Percentiles rank a stretch among this genome's conserved stretches.
Evolutionary conservation across 1,140 invertebrate species (phyloP).

Genomic region (Holcopasites calliopsidis): DNA sequence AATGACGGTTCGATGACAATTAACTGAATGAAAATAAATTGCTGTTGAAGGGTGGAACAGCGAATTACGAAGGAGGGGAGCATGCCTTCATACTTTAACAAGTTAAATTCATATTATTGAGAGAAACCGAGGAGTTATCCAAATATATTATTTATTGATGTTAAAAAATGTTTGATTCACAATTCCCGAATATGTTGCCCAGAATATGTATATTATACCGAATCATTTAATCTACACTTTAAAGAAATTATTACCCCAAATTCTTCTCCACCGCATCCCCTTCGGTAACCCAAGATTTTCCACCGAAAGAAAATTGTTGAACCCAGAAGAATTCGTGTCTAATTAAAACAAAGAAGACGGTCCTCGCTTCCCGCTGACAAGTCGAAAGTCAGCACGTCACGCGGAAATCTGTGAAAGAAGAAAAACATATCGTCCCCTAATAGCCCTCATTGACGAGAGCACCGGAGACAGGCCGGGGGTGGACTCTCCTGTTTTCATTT

Average conservation of each 20-base stretch:
- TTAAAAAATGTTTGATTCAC: too few species aligned
- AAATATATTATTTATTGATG: too few species aligned
- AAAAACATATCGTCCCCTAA: constrained; percentile 80
- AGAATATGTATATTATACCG: too few species aligned
- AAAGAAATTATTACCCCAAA: too few species aligned
- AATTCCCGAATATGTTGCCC: too few species aligned
- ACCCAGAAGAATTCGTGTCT: background rate
- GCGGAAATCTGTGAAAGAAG: constrained; percentile 73
- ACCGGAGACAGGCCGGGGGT: constrained; percentile 57
- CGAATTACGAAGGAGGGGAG: background rate
- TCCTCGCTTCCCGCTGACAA: constrained; percentile 14
- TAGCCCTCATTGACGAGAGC: constrained; percentile 79
- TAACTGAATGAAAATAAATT: background rate
- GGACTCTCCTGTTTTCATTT: constrained; percentile 77
- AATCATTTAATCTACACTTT: too few species aligned
- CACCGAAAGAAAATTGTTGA: background rate
- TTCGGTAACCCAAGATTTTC: too few species aligned
- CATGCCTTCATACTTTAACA: background rate
- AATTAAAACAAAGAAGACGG: background rate
- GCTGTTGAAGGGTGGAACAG: background rate
- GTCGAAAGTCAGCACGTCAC: constrained; percentile 50
- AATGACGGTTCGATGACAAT: background rate
- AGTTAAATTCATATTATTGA: background rate
- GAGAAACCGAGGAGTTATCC: too few species aligned
- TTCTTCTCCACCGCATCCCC: too few species aligned